phyloP scores from a whole-genome alignment of 1,140 invertebrate genomes.

The Monomorium pharaonis region DNA sequence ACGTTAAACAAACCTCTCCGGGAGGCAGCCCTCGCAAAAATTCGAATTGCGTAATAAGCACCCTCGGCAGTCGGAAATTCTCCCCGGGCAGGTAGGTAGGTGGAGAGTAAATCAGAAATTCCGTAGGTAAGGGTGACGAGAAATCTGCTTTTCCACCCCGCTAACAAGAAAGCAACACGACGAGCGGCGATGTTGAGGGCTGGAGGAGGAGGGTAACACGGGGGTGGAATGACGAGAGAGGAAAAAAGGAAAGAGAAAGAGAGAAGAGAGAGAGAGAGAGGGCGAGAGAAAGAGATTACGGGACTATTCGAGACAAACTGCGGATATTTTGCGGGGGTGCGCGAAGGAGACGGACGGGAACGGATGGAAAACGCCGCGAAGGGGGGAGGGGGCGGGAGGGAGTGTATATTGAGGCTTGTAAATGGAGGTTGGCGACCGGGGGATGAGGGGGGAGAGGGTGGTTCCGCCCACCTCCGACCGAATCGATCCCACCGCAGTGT shows the following conservation, averaged over 20 bases:
- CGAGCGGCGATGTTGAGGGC: slow-evolving; percentile 20
- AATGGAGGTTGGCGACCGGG: slow-evolving; percentile 72
- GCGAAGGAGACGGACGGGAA: slow-evolving; percentile 71
- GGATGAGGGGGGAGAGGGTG: slow-evolving; percentile 8
- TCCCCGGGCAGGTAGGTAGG: not conserved
- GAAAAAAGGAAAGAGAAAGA: slow-evolving; percentile 45
- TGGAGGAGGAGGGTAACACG: not conserved
- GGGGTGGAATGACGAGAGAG: slow-evolving; percentile 41
- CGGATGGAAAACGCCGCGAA: slow-evolving; percentile 62
- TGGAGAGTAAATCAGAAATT: slow-evolving; percentile 49
- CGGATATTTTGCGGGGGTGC: slow-evolving; percentile 74
- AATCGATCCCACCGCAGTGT: slow-evolving; percentile 84
- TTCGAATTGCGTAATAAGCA: slow-evolving; percentile 37
- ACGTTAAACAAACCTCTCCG: slow-evolving; percentile 14
- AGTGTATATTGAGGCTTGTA: slow-evolving; percentile 83
- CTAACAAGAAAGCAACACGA: slow-evolving; percentile 53
- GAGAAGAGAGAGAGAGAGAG: slow-evolving; percentile 12
- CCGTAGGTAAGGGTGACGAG: slow-evolving; percentile 27
- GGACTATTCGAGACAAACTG: slow-evolving; percentile 66
- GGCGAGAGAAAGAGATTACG: slow-evolving; percentile 24
- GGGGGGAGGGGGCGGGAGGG: too few relatives aligned
- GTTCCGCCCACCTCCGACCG: slow-evolving; percentile 75
- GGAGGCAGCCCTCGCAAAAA: not conserved
- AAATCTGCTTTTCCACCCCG: slow-evolving; percentile 49
- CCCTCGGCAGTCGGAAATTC: not conserved